Percentiles rank a stretch among this genome's conserved stretches.
Conservation (phyloP, 2,888 invertebrate species). For the Drymonia ruficornis region DNA sequence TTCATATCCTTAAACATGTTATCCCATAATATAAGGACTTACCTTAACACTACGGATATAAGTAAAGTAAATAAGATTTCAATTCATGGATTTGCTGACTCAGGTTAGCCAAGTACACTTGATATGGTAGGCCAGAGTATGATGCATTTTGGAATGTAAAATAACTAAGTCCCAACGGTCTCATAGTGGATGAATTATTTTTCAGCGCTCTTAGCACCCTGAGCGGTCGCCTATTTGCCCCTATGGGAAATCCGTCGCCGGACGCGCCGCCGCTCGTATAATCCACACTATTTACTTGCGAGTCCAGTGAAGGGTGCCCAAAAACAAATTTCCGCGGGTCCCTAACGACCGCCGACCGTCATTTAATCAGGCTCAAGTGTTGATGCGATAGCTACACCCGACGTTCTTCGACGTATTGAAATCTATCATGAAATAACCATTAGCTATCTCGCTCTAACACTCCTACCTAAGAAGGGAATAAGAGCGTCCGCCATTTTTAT, state of each 20-base stretch:
- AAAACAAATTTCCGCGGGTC: constrained; percentile 53
- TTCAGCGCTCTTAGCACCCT: too few relatives aligned
- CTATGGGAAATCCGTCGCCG: constrained; percentile 10
- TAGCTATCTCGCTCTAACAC: constrained; percentile 39
- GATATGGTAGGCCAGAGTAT: too few relatives aligned
- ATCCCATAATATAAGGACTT: too few relatives aligned
- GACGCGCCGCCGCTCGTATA: constrained; percentile 37
- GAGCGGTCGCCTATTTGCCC: too few relatives aligned
- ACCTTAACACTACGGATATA: too few relatives aligned
- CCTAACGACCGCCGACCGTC: constrained; percentile 66
- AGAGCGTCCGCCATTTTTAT: constrained; percentile 52
- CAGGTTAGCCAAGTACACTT: background rate
- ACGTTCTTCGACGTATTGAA: constrained; percentile 51
- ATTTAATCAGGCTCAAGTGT: constrained; percentile 76
- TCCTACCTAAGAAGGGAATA: constrained; percentile 12
- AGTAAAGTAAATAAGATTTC: background rate
- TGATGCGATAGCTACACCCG: constrained; percentile 61
- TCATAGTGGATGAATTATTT: too few relatives aligned
- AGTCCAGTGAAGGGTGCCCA: constrained; percentile 11
- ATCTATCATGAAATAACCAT: constrained; percentile 58
- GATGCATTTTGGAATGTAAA: constrained; percentile 11
- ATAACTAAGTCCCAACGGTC: too few relatives aligned
- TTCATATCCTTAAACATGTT: too few relatives aligned
- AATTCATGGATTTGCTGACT: background rate
- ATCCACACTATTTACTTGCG: constrained; percentile 45